Evolutionary conservation across 2,113 vertebrate species (phyloP).

Genomic region (Ardeotis arabs): DNA sequence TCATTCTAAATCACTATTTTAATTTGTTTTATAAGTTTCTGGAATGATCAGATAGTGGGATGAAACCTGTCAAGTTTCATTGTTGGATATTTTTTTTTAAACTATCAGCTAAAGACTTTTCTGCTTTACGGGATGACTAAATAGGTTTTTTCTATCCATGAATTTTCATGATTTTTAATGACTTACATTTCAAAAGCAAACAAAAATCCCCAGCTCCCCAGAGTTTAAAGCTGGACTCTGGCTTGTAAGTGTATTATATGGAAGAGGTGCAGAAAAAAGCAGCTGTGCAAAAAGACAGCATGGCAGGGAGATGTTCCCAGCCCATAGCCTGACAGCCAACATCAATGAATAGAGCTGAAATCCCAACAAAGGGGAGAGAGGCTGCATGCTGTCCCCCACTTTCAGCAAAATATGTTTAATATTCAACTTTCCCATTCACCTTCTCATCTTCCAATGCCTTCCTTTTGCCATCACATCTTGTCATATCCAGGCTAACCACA

Average conservation of each 20-base stretch:
- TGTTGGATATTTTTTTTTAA: neutral
- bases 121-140: neutral
- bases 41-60: neutral
- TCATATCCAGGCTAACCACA: neutral
- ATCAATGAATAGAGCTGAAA: neutral
- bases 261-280: neutral
- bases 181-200: neutral
- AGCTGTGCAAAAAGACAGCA: neutral
- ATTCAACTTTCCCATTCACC: neutral
- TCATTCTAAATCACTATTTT: neutral
- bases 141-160: neutral
- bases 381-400: neutral
- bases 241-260: neutral
- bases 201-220: neutral
- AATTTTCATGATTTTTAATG: neutral
- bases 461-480: neutral
- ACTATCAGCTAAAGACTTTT: neutral
- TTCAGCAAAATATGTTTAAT: neutral
- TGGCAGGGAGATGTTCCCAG: neutral
- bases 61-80: neutral
- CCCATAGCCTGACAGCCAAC: neutral
- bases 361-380: neutral
- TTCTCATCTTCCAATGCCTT: neutral
- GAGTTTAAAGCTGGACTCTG: neutral
- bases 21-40: constrained; percentile 1